Percentiles rank a stretch among this genome's conserved stretches.
Conservation (phyloP, 1,140 invertebrate species). For the Monomorium pharaonis region DNA sequence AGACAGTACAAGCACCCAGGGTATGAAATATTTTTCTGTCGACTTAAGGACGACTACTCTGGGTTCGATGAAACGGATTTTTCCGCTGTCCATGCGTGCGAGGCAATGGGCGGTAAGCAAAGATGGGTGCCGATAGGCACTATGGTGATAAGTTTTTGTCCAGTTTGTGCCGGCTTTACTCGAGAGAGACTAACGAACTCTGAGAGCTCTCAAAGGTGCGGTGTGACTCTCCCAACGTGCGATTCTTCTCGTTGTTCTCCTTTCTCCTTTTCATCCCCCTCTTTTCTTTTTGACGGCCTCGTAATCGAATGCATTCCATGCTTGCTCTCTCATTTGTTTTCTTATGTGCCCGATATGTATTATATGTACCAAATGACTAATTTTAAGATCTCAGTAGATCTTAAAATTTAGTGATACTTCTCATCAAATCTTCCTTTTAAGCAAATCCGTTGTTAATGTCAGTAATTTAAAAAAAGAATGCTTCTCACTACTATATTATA, state of each 20-base stretch:
- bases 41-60: constrained; percentile 83
- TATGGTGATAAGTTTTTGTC: constrained; percentile 67
- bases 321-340: constrained; percentile 8
- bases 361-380: neutral
- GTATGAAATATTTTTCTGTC: constrained; percentile 83
- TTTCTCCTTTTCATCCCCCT: constrained; percentile 41
- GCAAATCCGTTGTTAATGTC: too few species aligned
- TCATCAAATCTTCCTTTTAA: neutral
- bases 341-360: neutral
- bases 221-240: constrained; percentile 19
- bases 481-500: too few species aligned
- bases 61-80: constrained; percentile 83
- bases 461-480: too few species aligned
- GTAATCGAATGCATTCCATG: constrained; percentile 3
- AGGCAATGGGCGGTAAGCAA: constrained; percentile 23
- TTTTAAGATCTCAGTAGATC: neutral
- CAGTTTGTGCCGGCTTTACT: constrained; percentile 53
- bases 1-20: constrained; percentile 60
- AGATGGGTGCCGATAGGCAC: constrained; percentile 27
- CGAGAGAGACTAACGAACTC: constrained; percentile 80
- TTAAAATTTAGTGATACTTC: too few species aligned
- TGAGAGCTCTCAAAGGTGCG: constrained; percentile 65
- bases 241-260: constrained; percentile 39
- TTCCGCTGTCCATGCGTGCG: constrained; percentile 59
- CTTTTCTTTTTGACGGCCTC: neutral